A percentile compares a stretch with the other conserved stretches of the same genome.
Conservation (phyloP, 2,797 vertebrate species). For the Triplophysa bombifrons region DNA sequence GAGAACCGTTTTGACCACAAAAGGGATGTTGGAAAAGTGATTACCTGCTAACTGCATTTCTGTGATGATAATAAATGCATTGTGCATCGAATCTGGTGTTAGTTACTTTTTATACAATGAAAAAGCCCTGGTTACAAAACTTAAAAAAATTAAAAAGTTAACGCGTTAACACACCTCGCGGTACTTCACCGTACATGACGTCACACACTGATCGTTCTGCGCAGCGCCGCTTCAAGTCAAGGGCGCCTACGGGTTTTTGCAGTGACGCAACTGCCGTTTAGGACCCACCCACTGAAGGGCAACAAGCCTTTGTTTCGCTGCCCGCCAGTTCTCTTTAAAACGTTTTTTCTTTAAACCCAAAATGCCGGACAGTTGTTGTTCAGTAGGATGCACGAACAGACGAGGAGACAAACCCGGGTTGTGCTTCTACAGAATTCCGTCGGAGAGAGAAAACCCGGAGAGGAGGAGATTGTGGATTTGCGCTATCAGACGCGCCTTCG, state of each 20-base stretch:
- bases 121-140: too few relatives aligned
- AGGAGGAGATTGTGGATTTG: constrained; percentile 41
- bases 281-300: neutral
- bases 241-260: neutral
- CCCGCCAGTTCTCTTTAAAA: neutral
- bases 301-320: neutral
- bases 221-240: too few relatives aligned
- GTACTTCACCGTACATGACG: neutral
- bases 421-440: constrained; percentile 38
- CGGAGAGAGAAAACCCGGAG: constrained; percentile 34
- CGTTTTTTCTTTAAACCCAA: neutral
- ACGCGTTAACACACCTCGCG: neutral
- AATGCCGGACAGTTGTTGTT: constrained; percentile 43
- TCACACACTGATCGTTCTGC: neutral
- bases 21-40: neutral
- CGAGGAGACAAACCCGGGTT: constrained; percentile 35
- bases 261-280: neutral
- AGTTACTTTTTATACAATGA: neutral
- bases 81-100: neutral
- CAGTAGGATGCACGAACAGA: constrained; percentile 31
- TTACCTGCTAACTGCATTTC: neutral
- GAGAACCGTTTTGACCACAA: neutral
- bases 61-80: neutral
- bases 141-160: too few relatives aligned
- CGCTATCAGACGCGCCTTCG: constrained; percentile 21